Base-by-base conservation (phyloP, 1,140 invertebrate genomes). In the Parasteatoda tepidariorum region DNA sequence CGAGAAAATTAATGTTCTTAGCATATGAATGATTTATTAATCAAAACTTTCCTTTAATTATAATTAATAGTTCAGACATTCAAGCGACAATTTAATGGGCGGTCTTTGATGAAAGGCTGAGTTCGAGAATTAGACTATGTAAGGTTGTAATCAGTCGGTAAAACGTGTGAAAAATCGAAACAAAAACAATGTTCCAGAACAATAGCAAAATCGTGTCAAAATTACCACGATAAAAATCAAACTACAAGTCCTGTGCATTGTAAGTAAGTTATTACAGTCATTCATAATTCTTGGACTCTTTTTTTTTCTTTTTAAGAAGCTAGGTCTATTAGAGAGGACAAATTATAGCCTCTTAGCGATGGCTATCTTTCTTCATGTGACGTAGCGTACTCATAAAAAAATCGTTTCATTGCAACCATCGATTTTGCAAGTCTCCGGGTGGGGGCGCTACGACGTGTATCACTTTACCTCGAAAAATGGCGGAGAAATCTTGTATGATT, bases 171-270 rank as follows among this genome's bases (percentile, higher is more conserved):
- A 38, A 67, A 67, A n/a, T 67, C 31, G 9, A 22, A 67, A 38
- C 64, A 22, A 11, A n/a, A 59, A 59, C 18, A 22, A 22, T 59
- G 18, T 59, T 2, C 24, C 18, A 13, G 2, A 22, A 59, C 5
- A 6, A 59, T 11, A 24, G 34, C 18, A 24, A 22, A 15, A 22
- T n/a, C 34, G 64, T 22, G 34, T 67, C 41, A 67, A 67, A 67
- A 67, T 67, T 31, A 22, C 41, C 26, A 38, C 26, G 64, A 67
- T 67, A 67, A 67, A 67, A 67, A 67, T 67, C 64, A 38, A 67
- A 18, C 34, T 67, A 67, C 64, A 41, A 48, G 26, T 24, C 64
- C 28, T 41, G 33, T 67, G 33, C 33, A 67, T 67, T 34, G 13
- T 34, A 38, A 67, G 64, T 41, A 67, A 67, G 34, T 67, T 67